Evolutionary conservation across 2,113 vertebrate genomes (phyloP).

Genomic region (Pseudopipra pipra): DNA sequence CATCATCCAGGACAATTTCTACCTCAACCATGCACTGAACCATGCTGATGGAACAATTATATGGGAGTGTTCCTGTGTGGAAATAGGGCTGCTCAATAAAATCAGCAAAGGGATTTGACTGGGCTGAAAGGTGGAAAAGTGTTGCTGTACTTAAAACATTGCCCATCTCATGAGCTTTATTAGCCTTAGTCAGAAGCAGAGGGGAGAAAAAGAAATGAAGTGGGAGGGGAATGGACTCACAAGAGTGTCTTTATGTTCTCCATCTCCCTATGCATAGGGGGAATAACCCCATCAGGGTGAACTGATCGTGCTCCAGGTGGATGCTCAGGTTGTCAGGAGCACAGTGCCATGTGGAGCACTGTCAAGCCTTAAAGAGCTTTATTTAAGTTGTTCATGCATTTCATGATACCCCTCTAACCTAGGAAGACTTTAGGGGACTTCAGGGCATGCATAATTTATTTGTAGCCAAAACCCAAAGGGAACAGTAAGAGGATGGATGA

Average conservation of each 20-base stretch:
- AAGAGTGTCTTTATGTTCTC: not conserved
- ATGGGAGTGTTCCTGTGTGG: not conserved
- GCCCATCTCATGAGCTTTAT: not conserved
- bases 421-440: not conserved
- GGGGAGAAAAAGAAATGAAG: not conserved
- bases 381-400: not conserved
- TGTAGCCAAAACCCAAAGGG: not conserved
- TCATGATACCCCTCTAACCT: not conserved
- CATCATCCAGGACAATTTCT: not conserved
- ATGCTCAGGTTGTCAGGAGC: not conserved
- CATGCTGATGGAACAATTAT: not conserved
- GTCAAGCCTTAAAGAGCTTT: not conserved
- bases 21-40: not conserved
- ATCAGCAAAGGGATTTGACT: not conserved
- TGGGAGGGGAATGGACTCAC: not conserved
- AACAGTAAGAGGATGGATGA: not conserved
- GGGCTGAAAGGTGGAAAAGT: not conserved
- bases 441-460: not conserved
- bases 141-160: not conserved
- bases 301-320: not conserved
- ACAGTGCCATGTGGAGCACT: fast-evolving
- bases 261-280: not conserved
- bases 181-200: not conserved
- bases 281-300: not conserved
- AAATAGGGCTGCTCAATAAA: not conserved